These are phyloP conservation scores for Anthophora plumipes DNA, from an alignment of 2,888 invertebrate species.

Conservation along the genomic window DNA sequence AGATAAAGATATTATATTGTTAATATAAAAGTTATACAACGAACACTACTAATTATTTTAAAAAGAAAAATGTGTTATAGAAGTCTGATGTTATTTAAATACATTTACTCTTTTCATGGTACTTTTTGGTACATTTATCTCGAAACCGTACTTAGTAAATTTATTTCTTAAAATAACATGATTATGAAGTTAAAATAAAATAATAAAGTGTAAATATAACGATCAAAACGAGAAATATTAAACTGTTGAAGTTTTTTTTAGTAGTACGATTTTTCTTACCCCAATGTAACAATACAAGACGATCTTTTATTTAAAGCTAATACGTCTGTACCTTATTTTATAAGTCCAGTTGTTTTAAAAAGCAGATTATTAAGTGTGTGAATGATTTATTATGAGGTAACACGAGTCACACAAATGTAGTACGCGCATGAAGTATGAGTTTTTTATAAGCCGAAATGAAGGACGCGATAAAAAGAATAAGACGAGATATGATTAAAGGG, in stretches of 20 bases:
- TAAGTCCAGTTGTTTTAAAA: constrained; percentile 23
- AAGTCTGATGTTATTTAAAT: not conserved
- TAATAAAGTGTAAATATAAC: constrained; percentile 3
- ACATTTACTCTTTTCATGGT: not conserved
- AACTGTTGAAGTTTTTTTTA: not conserved
- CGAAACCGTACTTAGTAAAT: constrained; percentile 2
- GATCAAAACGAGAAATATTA: not conserved
- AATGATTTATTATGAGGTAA: constrained; percentile 47
- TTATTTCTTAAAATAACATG: not conserved
- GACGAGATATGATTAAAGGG: constrained; percentile 55
- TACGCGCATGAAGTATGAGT: constrained; percentile 54
- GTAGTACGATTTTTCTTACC: not conserved
- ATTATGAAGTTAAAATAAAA: constrained; percentile 8
- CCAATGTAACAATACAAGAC: constrained; percentile 53
- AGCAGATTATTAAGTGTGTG: constrained; percentile 39
- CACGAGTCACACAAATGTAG: constrained; percentile 59
- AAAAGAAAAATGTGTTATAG: not conserved
- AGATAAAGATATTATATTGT: not conserved
- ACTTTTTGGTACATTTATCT: not conserved
- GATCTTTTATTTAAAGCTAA: constrained; percentile 35
- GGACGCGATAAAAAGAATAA: constrained; percentile 58
- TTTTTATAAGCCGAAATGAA: constrained; percentile 63
- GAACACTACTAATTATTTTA: not conserved
- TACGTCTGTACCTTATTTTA: constrained; percentile 27
- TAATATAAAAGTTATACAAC: not conserved